These are phyloP conservation scores for Ostrea edulis DNA, from an alignment of 1,140 invertebrate species.

Conservation along the genomic window DNA sequence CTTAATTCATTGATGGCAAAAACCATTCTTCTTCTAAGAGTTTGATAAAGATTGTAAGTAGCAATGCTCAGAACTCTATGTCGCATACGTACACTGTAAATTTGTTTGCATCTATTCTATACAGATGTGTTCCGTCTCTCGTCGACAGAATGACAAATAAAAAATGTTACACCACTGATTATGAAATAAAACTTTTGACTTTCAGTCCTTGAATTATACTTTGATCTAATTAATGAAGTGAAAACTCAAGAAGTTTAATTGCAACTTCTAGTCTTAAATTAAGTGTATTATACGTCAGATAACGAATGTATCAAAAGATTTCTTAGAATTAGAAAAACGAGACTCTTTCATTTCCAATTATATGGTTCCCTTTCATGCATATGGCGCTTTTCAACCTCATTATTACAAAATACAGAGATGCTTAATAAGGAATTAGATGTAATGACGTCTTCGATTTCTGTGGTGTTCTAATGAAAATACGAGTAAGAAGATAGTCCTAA, in stretches of 20 bases:
- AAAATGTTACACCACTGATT: neutral
- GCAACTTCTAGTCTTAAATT: neutral
- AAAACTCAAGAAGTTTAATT: conserved; percentile 21
- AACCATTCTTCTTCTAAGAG: too few relatives aligned
- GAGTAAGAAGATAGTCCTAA: neutral
- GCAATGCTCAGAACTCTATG: too few relatives aligned
- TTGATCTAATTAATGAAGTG: conserved; percentile 36
- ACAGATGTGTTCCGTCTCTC: neutral
- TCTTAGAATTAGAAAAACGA: neutral
- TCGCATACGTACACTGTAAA: too few relatives aligned
- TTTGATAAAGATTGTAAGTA: too few relatives aligned
- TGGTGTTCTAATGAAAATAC: neutral
- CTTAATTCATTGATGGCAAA: too few relatives aligned
- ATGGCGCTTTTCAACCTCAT: neutral
- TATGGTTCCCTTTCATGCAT: neutral
- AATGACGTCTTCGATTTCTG: neutral
- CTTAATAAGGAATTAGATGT: neutral
- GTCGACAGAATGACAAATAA: neutral
- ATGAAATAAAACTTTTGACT: neutral
- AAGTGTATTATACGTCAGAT: neutral
- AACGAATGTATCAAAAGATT: conserved; percentile 28
- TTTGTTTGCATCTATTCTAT: too few relatives aligned
- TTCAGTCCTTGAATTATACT: neutral
- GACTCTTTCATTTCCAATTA: conserved; percentile 11
- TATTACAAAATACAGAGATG: neutral